Conservation (phyloP, 1,140 invertebrate species). For the Mizuhopecten yessoensis region DNA sequence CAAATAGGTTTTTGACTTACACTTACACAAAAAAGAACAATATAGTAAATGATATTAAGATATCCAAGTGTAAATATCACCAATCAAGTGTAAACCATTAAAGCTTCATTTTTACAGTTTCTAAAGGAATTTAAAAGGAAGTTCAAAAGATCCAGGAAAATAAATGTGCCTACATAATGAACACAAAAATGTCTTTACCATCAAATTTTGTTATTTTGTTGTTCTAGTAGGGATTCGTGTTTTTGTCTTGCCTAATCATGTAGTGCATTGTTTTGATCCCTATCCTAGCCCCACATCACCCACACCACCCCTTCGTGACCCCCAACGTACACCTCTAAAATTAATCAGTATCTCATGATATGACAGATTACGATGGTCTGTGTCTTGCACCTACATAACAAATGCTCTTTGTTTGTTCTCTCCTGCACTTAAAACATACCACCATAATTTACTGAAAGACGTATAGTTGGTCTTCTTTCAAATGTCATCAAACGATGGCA, state of each 20-base stretch:
- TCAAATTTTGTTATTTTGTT: neutral
- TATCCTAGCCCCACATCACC: neutral
- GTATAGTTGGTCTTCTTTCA: slow-evolving; percentile 38
- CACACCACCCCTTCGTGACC: neutral
- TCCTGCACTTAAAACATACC: slow-evolving; percentile 5
- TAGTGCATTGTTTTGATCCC: slow-evolving; percentile 1
- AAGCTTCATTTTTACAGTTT: neutral
- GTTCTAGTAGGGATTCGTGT: neutral
- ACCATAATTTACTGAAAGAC: slow-evolving; percentile 39
- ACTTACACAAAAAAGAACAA: slow-evolving; percentile 35
- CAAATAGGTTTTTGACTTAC: slow-evolving; percentile 12
- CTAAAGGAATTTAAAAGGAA: neutral
- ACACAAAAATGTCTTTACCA: neutral
- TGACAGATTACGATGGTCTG: slow-evolving; percentile 32
- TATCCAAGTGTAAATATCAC: neutral
- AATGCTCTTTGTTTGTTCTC: neutral
- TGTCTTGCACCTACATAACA: slow-evolving; percentile 15
- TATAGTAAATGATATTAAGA: slow-evolving; percentile 22
- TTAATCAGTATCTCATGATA: slow-evolving; percentile 36
- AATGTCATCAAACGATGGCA: slow-evolving; percentile 38
- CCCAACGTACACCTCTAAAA: slow-evolving; percentile 25
- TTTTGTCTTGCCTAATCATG: neutral
- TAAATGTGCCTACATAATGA: slow-evolving; percentile 8
- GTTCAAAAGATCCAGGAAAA: slow-evolving; percentile 1
- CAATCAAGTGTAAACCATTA: slow-evolving; percentile 1